Evolutionary conservation across 1,140 invertebrate species (phyloP), one percentile per base, ranked within the genome.

Genomic region (Sycophaga agraensis): DNA sequence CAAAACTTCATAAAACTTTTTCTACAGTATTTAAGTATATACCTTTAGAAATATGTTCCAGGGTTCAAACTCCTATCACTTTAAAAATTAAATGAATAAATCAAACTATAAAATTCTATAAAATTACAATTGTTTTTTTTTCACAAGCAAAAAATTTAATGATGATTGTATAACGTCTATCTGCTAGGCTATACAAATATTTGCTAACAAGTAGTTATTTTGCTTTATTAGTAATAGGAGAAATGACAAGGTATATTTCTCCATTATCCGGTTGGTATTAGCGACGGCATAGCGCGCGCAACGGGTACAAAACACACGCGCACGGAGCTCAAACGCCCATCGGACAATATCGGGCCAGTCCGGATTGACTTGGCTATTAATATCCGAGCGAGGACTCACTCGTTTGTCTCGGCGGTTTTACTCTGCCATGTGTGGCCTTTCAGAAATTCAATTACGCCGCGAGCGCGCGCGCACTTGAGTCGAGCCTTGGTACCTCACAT

Each of bases 181-280:
- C n/a, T n/a, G n/a, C n/a, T n/a, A n/a, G n/a, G n/a, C 67, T 64
- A 68, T 68, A 59, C 69, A 70, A 74, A 74, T 75, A 70, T 65
- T 71, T 69, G 68, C 61, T 63, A 74, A 63, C 63, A 71, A 61
- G 4, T n/a, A 37, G 11, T 57, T 35, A 14, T 16, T 17, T n/a
- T 6, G 46, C 59, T 54, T 50, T 59, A 26, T 26, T 45, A 60
- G 45, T 35, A 51, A 59, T 59, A 45, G 48, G 6, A 43, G 14
- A 31, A 59, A 53, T 43, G 49, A 45, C 40, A 53, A 53, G 39
- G 39, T 46, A 53, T 46, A 16, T 19, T 26, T 21, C 40, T 37
- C 42, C 8, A 53, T 60, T 35, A 39, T 31, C 37, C 45, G 12
- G n/a, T n/a, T n/a, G n/a, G n/a, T n/a, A n/a, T n/a, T n/a, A n/a